phyloP scores from a whole-genome alignment of 2,113 vertebrate species.

The Zeus faber region DNA sequence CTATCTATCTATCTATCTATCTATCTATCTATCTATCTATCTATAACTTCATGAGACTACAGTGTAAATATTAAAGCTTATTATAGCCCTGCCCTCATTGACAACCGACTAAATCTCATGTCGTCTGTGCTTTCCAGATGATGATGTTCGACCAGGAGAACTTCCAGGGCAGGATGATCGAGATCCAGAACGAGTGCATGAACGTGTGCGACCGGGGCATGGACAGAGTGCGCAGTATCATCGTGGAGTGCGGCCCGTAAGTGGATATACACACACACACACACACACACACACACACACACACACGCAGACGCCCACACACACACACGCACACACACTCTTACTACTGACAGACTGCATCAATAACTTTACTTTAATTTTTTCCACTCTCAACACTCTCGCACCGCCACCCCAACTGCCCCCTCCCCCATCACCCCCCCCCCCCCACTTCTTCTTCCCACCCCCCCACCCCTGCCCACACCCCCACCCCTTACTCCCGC shows the following conservation, averaged over 20 bases:
- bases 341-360: neutral
- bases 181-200: constrained; percentile 86
- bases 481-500: constrained; percentile 28
- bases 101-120: neutral
- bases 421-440: constrained; percentile 2
- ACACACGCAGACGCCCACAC: constrained; percentile 10
- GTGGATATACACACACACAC: constrained; percentile 49
- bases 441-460: constrained; percentile 31
- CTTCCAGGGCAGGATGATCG: constrained; percentile 90
- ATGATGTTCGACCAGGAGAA: constrained; percentile 92
- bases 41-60: neutral
- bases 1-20: neutral
- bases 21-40: neutral
- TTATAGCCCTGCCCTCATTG: neutral
- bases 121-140: constrained; percentile 68
- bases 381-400: neutral
- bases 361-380: neutral
- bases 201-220: constrained; percentile 89
- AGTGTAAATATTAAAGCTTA: no score
- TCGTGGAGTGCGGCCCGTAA: constrained; percentile 92
- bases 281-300: constrained; percentile 1
- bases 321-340: constrained; percentile 9
- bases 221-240: constrained; percentile 87
- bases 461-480: constrained; percentile 16
- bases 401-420: neutral